Evolutionary conservation across 23 tunicate species (phyloP).

Genomic region (Trididemnum miniatum): DNA sequence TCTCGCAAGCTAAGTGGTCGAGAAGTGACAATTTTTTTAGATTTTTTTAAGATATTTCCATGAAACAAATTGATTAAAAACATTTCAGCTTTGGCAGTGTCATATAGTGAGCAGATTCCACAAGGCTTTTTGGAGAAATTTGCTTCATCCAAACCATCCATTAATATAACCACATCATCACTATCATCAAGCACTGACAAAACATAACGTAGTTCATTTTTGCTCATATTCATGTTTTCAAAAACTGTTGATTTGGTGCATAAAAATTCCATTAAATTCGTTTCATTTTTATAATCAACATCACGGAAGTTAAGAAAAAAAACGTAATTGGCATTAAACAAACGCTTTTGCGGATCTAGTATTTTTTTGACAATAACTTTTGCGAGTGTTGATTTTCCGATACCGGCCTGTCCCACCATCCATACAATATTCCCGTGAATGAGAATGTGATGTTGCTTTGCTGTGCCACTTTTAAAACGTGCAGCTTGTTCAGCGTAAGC

Average conservation of each 20-base stretch:
- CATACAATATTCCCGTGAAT: not conserved
- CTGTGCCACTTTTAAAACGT: not conserved
- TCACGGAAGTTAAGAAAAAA: not conserved
- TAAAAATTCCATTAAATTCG: not conserved
- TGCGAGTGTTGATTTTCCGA: not conserved
- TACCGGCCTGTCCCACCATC: not conserved
- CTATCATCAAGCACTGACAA: not conserved
- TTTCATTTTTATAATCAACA: not conserved
- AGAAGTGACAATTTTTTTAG: not conserved
- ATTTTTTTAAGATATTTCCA: not conserved
- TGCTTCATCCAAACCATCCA: not conserved
- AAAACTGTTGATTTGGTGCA: not conserved
- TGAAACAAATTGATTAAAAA: too few relatives aligned
- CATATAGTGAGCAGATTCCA: not conserved
- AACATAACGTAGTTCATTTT: not conserved
- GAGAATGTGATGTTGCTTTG: not conserved
- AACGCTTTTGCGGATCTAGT: too few relatives aligned
- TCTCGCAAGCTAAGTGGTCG: not conserved
- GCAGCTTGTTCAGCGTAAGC: not conserved
- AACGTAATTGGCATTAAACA: not conserved
- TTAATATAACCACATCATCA: not conserved
- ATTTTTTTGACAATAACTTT: not conserved
- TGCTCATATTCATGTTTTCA: too few relatives aligned
- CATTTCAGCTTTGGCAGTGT: not conserved
- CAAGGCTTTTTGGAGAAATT: not conserved